Base-by-base conservation (phyloP, 2,888 invertebrate genomes). In the Drosophila tanythrix region DNA sequence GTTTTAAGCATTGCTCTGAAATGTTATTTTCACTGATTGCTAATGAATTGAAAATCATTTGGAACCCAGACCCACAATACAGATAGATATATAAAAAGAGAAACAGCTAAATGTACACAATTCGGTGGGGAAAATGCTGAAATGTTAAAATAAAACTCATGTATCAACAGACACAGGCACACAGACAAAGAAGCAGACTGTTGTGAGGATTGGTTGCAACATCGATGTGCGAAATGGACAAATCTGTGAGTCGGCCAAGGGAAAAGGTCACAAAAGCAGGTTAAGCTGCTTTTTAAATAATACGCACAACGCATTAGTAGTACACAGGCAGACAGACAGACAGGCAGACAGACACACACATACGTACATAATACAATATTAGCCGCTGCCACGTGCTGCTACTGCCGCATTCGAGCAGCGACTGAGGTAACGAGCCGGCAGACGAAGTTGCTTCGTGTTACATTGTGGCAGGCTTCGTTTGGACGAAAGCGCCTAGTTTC, bases 241-340 rank as follows among this genome's bases (percentile, higher is more conserved):
- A 83, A 80, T 80, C 82, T 76, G 84, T 66, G 57, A 65, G 75
- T 65, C 73, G 81, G 83, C 79, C 83, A 77, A 70, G 82, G 82
- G 81, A 88, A 87, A 88, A 88, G 86, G 86, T 88, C 88, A 83
- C 80, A 82, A 88, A 88, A 87, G 88, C 88, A 83, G 86, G 88
- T 87, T 87, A 88, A 87, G 86, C 86, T 83, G 88, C 76, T 85
- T 88, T 81, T 83, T 83, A 88, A 85, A 85, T 84, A 84, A 82
- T 81, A 81, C 88, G 84, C 82, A 82, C 74, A 70, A 74, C 74
- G 79, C 79, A 81, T 72, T 74, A 80, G 76, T 74, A 21, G 21
- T 15, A 74, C 57, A 46, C 51, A 63, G 63, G 36, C 65, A 43
- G 46, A 8, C 48, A 43, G 46, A 8, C 48, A 60, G 35, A 13